Percentiles rank a stretch among this genome's conserved stretches.
These are phyloP conservation scores for Gnathonemus longibarbis DNA, from an alignment of 2,113 vertebrate species.

Conservation along the genomic window DNA sequence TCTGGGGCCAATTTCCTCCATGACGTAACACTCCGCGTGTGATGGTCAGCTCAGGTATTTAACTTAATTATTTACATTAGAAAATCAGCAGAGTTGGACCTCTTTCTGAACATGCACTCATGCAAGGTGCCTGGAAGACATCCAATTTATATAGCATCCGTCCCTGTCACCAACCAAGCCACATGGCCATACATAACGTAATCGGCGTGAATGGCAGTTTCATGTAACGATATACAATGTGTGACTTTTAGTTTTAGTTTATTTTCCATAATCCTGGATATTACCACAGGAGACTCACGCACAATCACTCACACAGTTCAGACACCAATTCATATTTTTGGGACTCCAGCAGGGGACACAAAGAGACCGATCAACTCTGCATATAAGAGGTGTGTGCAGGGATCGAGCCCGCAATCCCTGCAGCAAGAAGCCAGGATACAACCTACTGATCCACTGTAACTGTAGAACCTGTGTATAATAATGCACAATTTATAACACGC, in stretches of 20 bases:
- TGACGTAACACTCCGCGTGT: neutral
- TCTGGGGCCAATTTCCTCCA: neutral
- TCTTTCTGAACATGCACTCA: neutral
- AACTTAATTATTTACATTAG: no score
- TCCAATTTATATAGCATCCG: neutral
- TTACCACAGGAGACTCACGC: neutral
- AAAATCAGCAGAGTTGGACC: neutral
- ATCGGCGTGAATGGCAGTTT: neutral
- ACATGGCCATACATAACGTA: neutral
- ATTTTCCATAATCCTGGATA: neutral
- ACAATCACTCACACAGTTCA: neutral
- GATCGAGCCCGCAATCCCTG: neutral
- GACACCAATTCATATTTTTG: neutral
- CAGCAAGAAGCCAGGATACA: neutral
- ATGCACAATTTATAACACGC: neutral
- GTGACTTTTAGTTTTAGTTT: neutral
- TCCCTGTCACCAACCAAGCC: neutral
- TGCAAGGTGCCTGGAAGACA: neutral
- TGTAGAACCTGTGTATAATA: neutral
- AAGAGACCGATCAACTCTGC: neutral
- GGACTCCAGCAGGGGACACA: neutral
- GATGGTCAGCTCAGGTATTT: no score
- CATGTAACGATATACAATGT: neutral
- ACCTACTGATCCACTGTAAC: neutral
- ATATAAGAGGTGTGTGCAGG: neutral